Conservation (phyloP, 2,888 invertebrate genomes). For the Acleris laterana region DNA sequence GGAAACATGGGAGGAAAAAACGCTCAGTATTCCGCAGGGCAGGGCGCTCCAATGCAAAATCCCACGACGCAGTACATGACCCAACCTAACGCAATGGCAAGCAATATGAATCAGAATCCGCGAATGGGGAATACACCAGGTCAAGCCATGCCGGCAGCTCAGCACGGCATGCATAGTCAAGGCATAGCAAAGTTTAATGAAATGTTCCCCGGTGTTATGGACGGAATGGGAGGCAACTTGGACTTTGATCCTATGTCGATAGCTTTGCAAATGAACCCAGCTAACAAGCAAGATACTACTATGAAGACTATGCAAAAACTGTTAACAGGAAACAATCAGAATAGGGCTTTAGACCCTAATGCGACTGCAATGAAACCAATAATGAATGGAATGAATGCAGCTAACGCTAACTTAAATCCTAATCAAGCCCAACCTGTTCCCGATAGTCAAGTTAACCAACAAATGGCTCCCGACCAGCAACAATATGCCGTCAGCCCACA, state of each 20-base stretch:
- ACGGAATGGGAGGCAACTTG: slow-evolving; percentile 59
- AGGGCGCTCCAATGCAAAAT: slow-evolving; percentile 40
- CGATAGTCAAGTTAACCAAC: slow-evolving; percentile 36
- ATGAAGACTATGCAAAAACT: slow-evolving; percentile 64
- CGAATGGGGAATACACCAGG: slow-evolving; percentile 19
- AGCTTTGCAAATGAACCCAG: slow-evolving; percentile 79
- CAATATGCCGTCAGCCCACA: slow-evolving; percentile 15
- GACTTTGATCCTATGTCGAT: slow-evolving; percentile 78
- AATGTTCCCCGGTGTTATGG: slow-evolving; percentile 73
- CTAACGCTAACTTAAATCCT: slow-evolving; percentile 10
- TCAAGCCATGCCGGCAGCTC: slow-evolving; percentile 45
- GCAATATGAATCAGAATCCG: slow-evolving; percentile 39
- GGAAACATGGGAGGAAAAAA: slow-evolving; percentile 37
- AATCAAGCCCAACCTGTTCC: slow-evolving; percentile 12
- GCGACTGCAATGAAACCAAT: slow-evolving; percentile 19
- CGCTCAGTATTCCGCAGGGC: slow-evolving; percentile 2
- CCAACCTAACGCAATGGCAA: slow-evolving; percentile 41
- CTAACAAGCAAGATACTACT: slow-evolving; percentile 65
- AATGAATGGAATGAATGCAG: slow-evolving; percentile 28
- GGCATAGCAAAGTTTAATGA: slow-evolving; percentile 71
- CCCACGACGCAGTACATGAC: slow-evolving; percentile 47
- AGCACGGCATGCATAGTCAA: slow-evolving; percentile 59
- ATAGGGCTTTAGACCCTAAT: slow-evolving; percentile 13
- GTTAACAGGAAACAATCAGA: slow-evolving; percentile 51
- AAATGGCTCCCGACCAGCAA: slow-evolving; percentile 40